Base-by-base conservation (phyloP, 2,797 vertebrate genomes). In the Coregonus suidteri region DNA sequence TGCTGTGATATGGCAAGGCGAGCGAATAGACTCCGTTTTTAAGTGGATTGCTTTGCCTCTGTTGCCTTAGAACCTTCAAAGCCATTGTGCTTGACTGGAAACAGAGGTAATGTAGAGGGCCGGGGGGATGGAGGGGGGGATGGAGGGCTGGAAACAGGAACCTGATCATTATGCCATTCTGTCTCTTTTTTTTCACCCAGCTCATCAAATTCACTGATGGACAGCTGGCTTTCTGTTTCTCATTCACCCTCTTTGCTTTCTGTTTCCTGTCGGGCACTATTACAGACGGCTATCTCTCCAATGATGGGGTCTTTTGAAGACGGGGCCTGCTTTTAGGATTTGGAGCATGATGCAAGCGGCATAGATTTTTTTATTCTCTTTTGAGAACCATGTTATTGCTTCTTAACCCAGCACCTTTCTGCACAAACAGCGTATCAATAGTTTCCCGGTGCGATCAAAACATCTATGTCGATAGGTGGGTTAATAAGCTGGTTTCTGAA, bases 301-400 rank as follows among this genome's bases (percentile, higher is more conserved):
- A 41, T 73, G 85, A 86, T 78, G 66, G 85, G 86, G 81, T 77
- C 15, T 83, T 92, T 91, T 92, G 82, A 92, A 90, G 84, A 81
- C 72, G 70, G 73, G 70, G 71, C 41, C 80, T 80, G 81, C 79
- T 87, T 89, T 77, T 83, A 85, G 86, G 88, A 88, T 93, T 87
- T 78, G 75, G 64, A 76, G 82, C 87, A 93, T 89, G 89, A 84
- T 74, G 47, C 77, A 88, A 82, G 83, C 41, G 35, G 47, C 56
- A 47, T 93, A 52, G 88, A 93, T 91, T 89, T 82, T 47, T 41
- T 31, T 65, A 25, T 9, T 18, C 41, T 83, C 76, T 91, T 89
- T 91, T 87, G 83, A 93, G 84, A 81, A 82, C 67, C 73, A 87
- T 79, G 79, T 87, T 90, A 89, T 91, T 92, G 83, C 89, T 86